These are phyloP conservation scores for Pinna nobilis DNA, from an alignment of 1,140 invertebrate species.

Conservation along the genomic window DNA sequence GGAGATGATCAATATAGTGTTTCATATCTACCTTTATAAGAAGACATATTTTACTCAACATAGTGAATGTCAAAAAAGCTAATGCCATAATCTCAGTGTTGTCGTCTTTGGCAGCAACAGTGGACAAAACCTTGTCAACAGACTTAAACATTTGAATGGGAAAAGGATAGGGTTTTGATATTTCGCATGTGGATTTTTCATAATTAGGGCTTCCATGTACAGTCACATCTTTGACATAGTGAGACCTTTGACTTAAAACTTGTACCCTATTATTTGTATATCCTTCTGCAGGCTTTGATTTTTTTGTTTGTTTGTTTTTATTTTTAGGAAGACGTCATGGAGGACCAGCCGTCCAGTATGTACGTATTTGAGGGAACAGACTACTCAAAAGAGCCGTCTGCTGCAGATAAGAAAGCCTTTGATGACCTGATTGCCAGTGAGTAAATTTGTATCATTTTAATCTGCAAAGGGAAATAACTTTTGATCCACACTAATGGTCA, in stretches of 20 bases:
- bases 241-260: background rate
- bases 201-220: background rate
- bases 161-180: too few species aligned
- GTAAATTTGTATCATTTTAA: too few species aligned
- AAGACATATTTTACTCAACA: too few species aligned
- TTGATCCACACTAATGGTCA: too few species aligned
- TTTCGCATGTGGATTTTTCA: background rate
- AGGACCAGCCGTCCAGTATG: conserved; percentile 58
- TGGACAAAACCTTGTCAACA: too few species aligned
- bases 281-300: background rate
- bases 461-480: too few species aligned
- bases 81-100: too few species aligned
- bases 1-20: too few species aligned
- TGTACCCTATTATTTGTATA: background rate
- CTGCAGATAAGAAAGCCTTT: conserved; percentile 67
- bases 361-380: conserved; percentile 74
- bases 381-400: conserved; percentile 68
- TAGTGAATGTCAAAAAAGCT: too few species aligned
- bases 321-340: background rate
- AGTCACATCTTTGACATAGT: background rate
- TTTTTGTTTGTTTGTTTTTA: background rate
- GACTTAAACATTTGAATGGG: too few species aligned
- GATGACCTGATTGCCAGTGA: conserved; percentile 60
- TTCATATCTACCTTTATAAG: too few species aligned
- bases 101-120: too few species aligned